Evolutionary conservation across 2,888 invertebrate genomes (phyloP).

Genomic region (Xestia c-nigrum): DNA sequence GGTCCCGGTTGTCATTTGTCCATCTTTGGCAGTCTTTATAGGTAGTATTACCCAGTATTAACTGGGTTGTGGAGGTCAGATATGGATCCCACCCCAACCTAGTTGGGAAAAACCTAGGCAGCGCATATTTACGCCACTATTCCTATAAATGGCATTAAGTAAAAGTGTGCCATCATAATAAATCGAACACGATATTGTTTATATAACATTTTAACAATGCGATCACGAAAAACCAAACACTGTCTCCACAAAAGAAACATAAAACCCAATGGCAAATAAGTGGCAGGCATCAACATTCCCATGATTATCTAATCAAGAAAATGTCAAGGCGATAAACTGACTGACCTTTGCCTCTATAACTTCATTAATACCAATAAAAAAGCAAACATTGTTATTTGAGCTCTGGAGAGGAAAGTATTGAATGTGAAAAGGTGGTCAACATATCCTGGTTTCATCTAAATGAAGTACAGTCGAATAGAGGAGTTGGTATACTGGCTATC

Average conservation of each 20-base stretch:
- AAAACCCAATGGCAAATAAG: slow-evolving; percentile 44
- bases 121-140: no score
- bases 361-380: slow-evolving; percentile 57
- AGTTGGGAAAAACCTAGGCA: no score
- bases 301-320: slow-evolving; percentile 63
- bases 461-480: slow-evolving; percentile 15
- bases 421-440: background rate
- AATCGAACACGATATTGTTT: background rate
- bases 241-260: slow-evolving; percentile 26
- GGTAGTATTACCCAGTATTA: no score
- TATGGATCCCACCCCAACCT: no score
- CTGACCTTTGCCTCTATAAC: slow-evolving; percentile 43
- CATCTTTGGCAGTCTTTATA: no score
- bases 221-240: background rate
- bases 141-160: no score
- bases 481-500: background rate
- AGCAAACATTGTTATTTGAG: background rate
- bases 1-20: no score
- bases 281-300: slow-evolving; percentile 37
- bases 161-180: background rate
- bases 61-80: no score
- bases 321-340: slow-evolving; percentile 60
- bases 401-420: background rate
- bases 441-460: slow-evolving; percentile 4
- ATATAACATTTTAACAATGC: background rate